A percentile compares a stretch with the other conserved stretches of the same genome.
Conservation (phyloP, 2,797 vertebrate species). For the Momotus momota region DNA sequence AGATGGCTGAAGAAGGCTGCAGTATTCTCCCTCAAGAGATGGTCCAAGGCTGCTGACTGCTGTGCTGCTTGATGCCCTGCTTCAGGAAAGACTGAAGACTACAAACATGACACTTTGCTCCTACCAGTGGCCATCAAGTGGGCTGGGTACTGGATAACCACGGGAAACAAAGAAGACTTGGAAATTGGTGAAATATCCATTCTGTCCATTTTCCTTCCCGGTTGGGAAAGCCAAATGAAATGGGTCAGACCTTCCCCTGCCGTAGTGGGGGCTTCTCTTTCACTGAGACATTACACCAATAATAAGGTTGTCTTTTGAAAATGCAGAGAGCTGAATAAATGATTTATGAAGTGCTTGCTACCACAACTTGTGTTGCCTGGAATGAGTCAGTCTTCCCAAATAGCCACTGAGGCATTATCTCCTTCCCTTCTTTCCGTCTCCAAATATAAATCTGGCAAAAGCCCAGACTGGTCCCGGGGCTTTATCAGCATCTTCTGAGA, state of each 20-base stretch:
- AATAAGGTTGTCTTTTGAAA: slow-evolving; percentile 40
- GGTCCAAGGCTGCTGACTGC: not conserved
- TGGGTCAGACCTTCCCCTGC: not conserved
- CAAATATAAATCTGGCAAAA: not conserved
- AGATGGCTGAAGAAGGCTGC: not conserved
- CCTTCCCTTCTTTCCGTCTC: not conserved
- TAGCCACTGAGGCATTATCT: not conserved
- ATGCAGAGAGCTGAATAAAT: slow-evolving; percentile 40
- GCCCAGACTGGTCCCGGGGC: not conserved
- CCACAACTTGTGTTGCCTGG: not conserved
- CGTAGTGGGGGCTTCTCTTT: not conserved
- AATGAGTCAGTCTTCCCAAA: slow-evolving; percentile 22
- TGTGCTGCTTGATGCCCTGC: not conserved
- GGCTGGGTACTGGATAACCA: not conserved
- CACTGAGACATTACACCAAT: slow-evolving; percentile 51
- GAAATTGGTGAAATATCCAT: not conserved
- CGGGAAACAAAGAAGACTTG: not conserved
- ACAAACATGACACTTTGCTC: not conserved
- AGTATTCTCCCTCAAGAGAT: not conserved
- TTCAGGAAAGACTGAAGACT: not conserved
- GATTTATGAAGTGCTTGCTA: slow-evolving; percentile 45
- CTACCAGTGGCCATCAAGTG: not conserved
- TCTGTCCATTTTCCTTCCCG: not conserved
- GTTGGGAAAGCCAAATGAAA: not conserved
- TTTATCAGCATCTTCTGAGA: not conserved